phyloP scores from a whole-genome alignment of 2,113 vertebrate genomes.

The Dicentrarchus labrax region DNA sequence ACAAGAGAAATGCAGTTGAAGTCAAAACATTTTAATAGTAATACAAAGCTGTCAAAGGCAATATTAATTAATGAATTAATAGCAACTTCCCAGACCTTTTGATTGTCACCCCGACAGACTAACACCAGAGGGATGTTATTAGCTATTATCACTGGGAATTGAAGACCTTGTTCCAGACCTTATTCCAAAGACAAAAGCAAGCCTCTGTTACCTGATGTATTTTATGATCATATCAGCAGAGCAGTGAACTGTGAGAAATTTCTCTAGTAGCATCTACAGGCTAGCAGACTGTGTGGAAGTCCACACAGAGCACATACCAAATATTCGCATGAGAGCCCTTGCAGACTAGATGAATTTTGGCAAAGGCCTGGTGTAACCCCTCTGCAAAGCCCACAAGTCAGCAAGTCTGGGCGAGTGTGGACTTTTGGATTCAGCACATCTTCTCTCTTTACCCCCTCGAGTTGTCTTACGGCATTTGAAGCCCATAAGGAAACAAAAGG shows the following conservation, averaged over 20 bases:
- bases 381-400: constrained; percentile 58
- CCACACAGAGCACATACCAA: constrained; percentile 26
- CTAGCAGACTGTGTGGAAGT: constrained; percentile 27
- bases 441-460: background rate
- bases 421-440: constrained; percentile 48
- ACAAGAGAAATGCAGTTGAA: background rate
- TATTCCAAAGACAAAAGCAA: constrained; percentile 24
- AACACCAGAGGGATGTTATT: background rate
- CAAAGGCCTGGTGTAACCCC: constrained; percentile 50
- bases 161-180: constrained; percentile 33
- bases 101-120: background rate
- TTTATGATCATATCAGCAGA: constrained; percentile 50
- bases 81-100: constrained; percentile 5
- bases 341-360: constrained; percentile 67
- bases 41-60: background rate
- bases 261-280: background rate
- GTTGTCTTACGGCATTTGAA: constrained; percentile 44
- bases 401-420: constrained; percentile 45
- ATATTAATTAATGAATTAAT: background rate
- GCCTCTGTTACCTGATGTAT: constrained; percentile 52
- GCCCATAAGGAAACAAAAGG: constrained; percentile 38
- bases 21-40: background rate
- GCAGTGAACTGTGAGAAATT: constrained; percentile 52
- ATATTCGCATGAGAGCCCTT: constrained; percentile 58
- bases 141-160: constrained; percentile 1